Conservation (phyloP, 2,113 vertebrate species). For the human (Homo sapiens) region DNA sequence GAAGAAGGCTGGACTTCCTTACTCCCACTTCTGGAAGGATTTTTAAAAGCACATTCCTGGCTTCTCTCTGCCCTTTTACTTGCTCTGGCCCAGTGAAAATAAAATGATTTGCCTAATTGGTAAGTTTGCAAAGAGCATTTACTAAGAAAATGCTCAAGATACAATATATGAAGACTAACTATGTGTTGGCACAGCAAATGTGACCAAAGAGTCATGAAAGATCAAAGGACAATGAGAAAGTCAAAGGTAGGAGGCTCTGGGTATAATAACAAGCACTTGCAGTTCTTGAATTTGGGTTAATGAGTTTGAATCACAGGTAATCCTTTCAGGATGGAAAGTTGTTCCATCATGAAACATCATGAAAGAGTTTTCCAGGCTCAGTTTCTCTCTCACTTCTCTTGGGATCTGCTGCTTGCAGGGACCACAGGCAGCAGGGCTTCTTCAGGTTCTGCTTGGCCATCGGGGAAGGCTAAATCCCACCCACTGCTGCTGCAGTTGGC, state of each 20-base stretch:
- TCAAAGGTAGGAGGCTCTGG: not conserved
- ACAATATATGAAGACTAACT: not conserved
- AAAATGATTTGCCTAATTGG: not conserved
- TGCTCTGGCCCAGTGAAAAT: not conserved
- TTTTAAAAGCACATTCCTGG: not conserved
- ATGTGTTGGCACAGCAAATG: not conserved
- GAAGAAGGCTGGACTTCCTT: not conserved
- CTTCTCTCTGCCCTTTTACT: not conserved
- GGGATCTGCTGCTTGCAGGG: not conserved
- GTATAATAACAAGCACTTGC: not conserved
- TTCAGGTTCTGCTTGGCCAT: too few relatives aligned
- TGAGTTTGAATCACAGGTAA: constrained; percentile 32
- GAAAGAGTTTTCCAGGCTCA: too few relatives aligned
- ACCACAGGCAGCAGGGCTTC: not conserved
- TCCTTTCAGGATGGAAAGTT: constrained; percentile 3
- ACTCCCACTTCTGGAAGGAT: not conserved
- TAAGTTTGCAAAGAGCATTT: not conserved
- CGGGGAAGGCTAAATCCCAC: not conserved
- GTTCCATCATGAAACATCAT: not conserved
- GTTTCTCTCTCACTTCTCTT: not conserved
- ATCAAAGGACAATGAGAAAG: not conserved
- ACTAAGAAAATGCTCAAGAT: not conserved
- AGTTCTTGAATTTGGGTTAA: not conserved
- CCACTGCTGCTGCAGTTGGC: not conserved
- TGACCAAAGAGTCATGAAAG: not conserved